Evolutionary conservation across 1,140 invertebrate genomes (phyloP).

Genomic region (Riptortus pedestris): DNA sequence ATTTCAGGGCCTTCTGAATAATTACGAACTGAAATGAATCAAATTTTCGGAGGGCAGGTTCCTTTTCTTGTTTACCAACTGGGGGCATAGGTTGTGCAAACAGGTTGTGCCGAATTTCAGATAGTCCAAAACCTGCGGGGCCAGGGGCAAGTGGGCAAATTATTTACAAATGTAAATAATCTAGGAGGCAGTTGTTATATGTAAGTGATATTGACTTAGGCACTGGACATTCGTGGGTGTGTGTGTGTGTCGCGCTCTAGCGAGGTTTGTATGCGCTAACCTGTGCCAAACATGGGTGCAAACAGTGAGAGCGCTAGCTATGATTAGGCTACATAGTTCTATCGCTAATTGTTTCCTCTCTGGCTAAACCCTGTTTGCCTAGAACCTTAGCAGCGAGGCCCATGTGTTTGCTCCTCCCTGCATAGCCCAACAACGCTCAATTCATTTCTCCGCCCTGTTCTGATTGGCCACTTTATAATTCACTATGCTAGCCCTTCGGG

Average conservation of each 20-base stretch:
- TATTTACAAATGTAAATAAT: not conserved
- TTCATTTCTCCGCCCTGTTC: not conserved
- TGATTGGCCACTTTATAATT: not conserved
- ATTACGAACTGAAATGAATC: too few species aligned
- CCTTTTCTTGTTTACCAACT: too few species aligned
- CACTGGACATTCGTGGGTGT: not conserved
- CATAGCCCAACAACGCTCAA: too few species aligned
- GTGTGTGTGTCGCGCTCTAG: too few species aligned
- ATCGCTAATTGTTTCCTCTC: not conserved
- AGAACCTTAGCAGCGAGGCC: too few species aligned
- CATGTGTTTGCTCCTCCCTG: too few species aligned
- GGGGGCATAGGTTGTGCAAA: too few species aligned
- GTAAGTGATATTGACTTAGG: not conserved
- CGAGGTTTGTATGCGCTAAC: not conserved
- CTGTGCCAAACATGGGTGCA: not conserved
- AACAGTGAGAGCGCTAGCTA: too few species aligned
- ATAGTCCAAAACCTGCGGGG: too few species aligned
- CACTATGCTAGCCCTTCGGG: not conserved
- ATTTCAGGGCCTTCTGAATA: too few species aligned
- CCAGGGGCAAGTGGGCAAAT: not conserved
- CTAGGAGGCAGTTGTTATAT: not conserved
- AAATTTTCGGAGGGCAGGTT: too few species aligned
- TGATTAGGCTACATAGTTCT: not conserved
- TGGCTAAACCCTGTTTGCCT: not conserved
- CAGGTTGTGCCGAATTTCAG: too few species aligned